These are phyloP conservation scores for Papilio dardanus DNA, from an alignment of 1,140 invertebrate genomes.

Conservation along the genomic window DNA sequence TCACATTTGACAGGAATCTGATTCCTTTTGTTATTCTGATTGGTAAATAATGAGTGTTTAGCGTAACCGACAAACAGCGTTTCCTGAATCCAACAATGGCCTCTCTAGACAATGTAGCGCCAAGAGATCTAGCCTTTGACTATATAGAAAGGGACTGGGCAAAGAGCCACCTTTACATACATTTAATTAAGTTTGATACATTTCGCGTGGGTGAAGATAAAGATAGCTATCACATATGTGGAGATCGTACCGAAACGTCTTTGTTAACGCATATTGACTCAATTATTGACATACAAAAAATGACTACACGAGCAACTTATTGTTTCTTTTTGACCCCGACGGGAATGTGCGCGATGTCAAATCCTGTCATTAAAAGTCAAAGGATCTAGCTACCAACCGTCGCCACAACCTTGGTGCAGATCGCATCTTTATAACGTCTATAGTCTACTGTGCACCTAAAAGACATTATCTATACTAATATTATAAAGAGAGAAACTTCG, in stretches of 20 bases:
- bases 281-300: too few relatives aligned
- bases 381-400: conserved; percentile 34
- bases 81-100: conserved; percentile 26
- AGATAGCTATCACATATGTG: too few relatives aligned
- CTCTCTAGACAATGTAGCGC: conserved; percentile 18
- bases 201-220: too few relatives aligned
- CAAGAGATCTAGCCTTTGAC: conserved; percentile 21
- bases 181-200: too few relatives aligned
- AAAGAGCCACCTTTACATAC: too few relatives aligned
- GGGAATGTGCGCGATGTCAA: too few relatives aligned
- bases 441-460: background rate
- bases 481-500: too few relatives aligned
- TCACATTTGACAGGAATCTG: background rate
- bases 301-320: too few relatives aligned
- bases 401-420: conserved; percentile 43
- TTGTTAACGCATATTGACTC: too few relatives aligned
- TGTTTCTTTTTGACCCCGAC: too few relatives aligned
- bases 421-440: conserved; percentile 31
- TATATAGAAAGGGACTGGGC: background rate
- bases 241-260: too few relatives aligned
- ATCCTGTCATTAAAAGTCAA: background rate
- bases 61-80: conserved; percentile 27
- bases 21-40: conserved; percentile 15
- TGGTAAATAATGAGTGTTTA: conserved; percentile 43
- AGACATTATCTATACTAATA: conserved; percentile 1